Evolutionary conservation across 2,888 invertebrate genomes (phyloP), one percentile per base, ranked within the genome.

Genomic region (Drosophila nr. fundita): DNA sequence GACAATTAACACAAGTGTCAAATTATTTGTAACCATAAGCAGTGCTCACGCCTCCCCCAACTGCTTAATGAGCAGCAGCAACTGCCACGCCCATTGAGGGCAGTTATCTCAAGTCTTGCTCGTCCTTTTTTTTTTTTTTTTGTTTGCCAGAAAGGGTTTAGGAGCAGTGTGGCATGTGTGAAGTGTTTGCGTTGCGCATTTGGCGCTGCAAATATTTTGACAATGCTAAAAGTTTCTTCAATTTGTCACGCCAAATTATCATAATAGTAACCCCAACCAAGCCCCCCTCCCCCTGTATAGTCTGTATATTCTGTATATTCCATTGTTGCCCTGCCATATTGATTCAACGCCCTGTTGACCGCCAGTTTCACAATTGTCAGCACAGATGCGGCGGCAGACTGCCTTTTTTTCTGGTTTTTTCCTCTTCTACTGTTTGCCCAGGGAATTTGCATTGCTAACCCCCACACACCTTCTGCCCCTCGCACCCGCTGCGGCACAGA

Each of bases 1-100:
- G 87, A 89, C 90, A 90, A 90, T 90, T 85, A 90, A 85, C 68
- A 68, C 82, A 80, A 88, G 90, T 90, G 90, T 90, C 90, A 79
- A 83, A 88, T 90, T 88, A 90, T 90, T 80, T 80, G 78, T 77
- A 79, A 80, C 86, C 86, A 82, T 76, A 71, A 63, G 73, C 63
- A 68, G 60, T 55, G 66, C 71, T 42, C 58, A 72, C 82, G 68
- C 78, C 42, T 34, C 29, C 62, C 53, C 18, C 36, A 45, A 15
- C 55, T 27, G 8, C 38, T 18, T 60, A 68, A 61, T 72, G 59
- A 68, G 58, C 36, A 21, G 21, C 48, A 60, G 38, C 48, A 60
- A 21, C 30, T 61, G 52, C 60, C 63, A 70, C 70, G 71, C 70
- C 70, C 57, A 21, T 24, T 24, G 10, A 34, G 53, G 27, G 18